A percentile compares a stretch with the other conserved stretches of the same genome.
These are phyloP conservation scores for Cyanistes caeruleus DNA, from an alignment of 2,113 vertebrate genomes.

Conservation along the genomic window DNA sequence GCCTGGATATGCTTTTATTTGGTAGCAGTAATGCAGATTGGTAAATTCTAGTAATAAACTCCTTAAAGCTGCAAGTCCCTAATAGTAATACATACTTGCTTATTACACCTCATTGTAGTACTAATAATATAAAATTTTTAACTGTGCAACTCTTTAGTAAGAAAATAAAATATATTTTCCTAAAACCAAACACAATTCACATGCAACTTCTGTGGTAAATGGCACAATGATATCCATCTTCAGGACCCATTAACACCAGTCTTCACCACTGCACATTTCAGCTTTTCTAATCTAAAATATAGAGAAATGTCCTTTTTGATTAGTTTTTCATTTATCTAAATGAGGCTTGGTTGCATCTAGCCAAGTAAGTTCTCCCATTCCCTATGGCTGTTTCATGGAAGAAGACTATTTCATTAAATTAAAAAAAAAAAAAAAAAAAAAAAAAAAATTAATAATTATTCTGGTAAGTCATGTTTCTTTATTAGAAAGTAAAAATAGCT, in stretches of 20 bases:
- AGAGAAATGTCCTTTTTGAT: background rate
- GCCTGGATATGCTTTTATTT: background rate
- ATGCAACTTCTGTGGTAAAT: background rate
- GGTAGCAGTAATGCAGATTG: background rate
- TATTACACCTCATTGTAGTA: background rate
- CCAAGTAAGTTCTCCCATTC: background rate
- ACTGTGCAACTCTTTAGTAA: background rate
- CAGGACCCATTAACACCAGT: background rate
- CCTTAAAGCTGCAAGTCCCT: background rate
- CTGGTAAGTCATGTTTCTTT: background rate
- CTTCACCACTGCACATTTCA: background rate
- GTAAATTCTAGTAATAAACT: background rate
- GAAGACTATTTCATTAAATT: background rate
- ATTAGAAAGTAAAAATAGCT: slow-evolving; percentile 19
- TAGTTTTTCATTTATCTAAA: background rate
- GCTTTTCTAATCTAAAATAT: background rate
- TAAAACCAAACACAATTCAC: background rate
- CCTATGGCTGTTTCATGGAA: background rate
- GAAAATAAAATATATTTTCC: background rate
- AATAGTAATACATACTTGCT: background rate
- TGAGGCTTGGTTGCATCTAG: background rate
- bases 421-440: too few species aligned
- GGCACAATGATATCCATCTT: background rate
- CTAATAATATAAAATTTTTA: background rate
- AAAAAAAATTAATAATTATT: too few species aligned